Evolutionary conservation across 2,888 invertebrate genomes (phyloP).

Genomic region (Liodrosophila aerea): DNA sequence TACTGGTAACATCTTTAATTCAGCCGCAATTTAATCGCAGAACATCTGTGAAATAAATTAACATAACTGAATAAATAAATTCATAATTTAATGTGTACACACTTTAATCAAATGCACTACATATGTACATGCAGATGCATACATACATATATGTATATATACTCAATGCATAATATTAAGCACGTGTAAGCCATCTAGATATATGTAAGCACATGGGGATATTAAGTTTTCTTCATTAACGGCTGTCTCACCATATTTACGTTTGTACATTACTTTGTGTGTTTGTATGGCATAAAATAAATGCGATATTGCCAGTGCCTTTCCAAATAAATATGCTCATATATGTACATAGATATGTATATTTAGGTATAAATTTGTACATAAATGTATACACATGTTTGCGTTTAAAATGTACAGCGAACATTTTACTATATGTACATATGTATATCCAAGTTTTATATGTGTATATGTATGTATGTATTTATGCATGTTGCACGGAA

Average conservation of each 20-base stretch:
- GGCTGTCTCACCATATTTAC: too few relatives aligned
- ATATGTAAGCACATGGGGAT: background rate
- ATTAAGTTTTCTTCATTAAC: too few relatives aligned
- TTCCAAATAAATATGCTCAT: too few relatives aligned
- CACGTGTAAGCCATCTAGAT: background rate
- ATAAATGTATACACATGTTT: background rate
- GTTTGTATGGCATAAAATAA: too few relatives aligned
- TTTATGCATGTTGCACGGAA: background rate
- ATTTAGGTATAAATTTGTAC: background rate
- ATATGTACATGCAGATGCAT: background rate
- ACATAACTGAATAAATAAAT: background rate
- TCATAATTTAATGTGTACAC: too few relatives aligned
- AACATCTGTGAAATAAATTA: background rate
- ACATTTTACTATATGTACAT: too few relatives aligned
- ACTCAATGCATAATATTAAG: background rate
- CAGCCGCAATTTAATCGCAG: background rate
- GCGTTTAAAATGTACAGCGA: too few relatives aligned
- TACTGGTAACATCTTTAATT: slow-evolving; percentile 32
- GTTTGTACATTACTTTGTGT: too few relatives aligned
- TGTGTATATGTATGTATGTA: slow-evolving; percentile 1
- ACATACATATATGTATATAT: background rate
- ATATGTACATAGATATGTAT: background rate
- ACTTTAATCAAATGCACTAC: background rate
- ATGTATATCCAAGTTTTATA: background rate
- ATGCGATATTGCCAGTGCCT: too few relatives aligned